Conservation (phyloP, 2,113 vertebrate genomes). For the Plestiodon gilberti region DNA sequence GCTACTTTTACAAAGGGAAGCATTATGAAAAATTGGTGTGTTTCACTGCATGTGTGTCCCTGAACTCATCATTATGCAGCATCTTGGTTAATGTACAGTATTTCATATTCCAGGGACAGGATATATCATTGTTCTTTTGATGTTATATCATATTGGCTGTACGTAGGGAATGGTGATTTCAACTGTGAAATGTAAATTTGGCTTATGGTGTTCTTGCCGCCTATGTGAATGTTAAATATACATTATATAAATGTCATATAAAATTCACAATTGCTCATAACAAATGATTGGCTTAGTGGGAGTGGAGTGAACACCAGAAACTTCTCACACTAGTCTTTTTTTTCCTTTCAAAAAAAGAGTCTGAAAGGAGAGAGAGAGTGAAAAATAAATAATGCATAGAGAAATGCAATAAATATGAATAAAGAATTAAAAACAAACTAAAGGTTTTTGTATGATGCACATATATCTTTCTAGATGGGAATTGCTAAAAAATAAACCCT, state of each 20-base stretch:
- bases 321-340: neutral
- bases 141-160: conserved; percentile 53
- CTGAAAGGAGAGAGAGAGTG: conserved; percentile 3
- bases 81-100: conserved; percentile 48
- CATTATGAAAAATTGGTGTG: conserved; percentile 42
- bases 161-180: conserved; percentile 46
- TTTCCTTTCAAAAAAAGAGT: neutral
- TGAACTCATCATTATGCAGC: conserved; percentile 33
- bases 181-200: conserved; percentile 48
- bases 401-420: conserved; percentile 6
- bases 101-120: conserved; percentile 49
- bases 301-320: conserved; percentile 27
- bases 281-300: conserved; percentile 42
- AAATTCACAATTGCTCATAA: conserved; percentile 41
- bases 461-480: neutral
- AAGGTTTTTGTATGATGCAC: conserved; percentile 4
- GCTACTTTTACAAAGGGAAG: conserved; percentile 37
- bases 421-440: conserved; percentile 34
- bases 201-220: conserved; percentile 21
- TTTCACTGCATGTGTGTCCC: conserved; percentile 41
- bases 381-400: neutral
- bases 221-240: conserved; percentile 57
- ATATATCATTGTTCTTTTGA: conserved; percentile 56
- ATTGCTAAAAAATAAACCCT: neutral
- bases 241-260: conserved; percentile 36